A percentile compares a stretch with the other conserved stretches of the same genome.
Conservation (phyloP, 2,797 vertebrate species). For the Phalanger gymnotis region DNA sequence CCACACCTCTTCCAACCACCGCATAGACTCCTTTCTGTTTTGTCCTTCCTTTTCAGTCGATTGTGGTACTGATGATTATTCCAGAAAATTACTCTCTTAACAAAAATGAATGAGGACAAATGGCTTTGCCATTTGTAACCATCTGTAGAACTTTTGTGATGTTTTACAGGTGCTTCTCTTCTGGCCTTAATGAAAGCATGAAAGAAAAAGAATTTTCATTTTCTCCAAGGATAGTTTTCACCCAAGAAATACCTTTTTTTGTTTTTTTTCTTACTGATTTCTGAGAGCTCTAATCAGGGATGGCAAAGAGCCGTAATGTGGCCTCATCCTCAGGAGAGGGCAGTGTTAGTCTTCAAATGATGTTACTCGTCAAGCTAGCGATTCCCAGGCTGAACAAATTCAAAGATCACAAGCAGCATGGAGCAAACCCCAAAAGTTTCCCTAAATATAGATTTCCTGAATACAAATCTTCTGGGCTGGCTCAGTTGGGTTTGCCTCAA, state of each 20-base stretch:
- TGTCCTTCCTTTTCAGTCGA: background rate
- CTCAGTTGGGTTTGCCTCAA: slow-evolving; percentile 66
- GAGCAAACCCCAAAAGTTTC: slow-evolving; percentile 59
- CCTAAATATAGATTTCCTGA: slow-evolving; percentile 71
- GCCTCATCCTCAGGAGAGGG: slow-evolving; percentile 83
- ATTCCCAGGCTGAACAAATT: background rate
- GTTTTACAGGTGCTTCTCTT: slow-evolving; percentile 25
- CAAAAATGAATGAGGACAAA: background rate
- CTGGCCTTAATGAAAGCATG: background rate
- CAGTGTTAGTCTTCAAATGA: slow-evolving; percentile 85
- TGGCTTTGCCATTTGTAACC: background rate
- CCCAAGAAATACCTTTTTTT: background rate
- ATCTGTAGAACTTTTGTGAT: background rate
- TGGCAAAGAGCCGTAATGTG: background rate
- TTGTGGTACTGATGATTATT: slow-evolving; percentile 26
- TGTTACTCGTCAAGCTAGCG: background rate
- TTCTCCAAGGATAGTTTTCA: rapidly evolving
- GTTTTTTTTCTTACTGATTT: background rate
- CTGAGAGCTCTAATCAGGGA: background rate
- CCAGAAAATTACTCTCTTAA: background rate
- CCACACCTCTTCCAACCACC: background rate
- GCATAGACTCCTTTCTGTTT: slow-evolving; percentile 1
- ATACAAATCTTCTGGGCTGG: slow-evolving; percentile 59
- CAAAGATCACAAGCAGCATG: background rate
- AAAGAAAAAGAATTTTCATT: background rate